These are phyloP conservation scores for Neoascia interrupta DNA, from an alignment of 2,888 invertebrate genomes.

Conservation along the genomic window DNA sequence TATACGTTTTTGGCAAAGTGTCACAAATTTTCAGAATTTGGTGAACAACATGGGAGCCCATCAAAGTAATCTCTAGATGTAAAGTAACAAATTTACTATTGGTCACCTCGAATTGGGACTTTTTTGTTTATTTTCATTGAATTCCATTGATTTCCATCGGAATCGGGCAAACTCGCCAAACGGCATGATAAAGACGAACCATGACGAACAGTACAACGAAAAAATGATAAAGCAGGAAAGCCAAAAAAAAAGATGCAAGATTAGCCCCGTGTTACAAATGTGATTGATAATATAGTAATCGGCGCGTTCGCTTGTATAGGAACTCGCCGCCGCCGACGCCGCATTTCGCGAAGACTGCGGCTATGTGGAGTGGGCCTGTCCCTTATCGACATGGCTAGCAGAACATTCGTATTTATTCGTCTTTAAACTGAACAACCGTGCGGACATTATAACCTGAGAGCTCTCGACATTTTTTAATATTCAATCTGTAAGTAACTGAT, in stretches of 20 bases:
- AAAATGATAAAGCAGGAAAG: no score
- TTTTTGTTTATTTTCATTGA: no score
- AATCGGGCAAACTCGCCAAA: conserved; percentile 17
- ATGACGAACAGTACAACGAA: conserved; percentile 12
- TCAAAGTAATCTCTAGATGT: no score
- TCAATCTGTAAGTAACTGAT: no score
- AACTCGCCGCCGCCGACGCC: conserved; percentile 13
- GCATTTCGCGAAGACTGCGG: no score
- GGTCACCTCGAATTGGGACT: no score
- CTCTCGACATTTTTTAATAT: no score
- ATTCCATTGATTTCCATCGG: conserved; percentile 17
- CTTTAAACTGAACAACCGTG: conserved; percentile 44
- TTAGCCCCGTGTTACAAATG: conserved; percentile 27
- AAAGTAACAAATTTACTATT: no score
- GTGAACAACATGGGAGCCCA: no score
- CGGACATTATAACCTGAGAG: no score
- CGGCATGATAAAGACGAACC: conserved; percentile 12
- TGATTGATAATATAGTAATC: conserved; percentile 53
- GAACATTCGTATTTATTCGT: conserved; percentile 52
- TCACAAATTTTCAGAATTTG: no score
- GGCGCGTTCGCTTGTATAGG: conserved; percentile 22
- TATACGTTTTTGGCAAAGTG: no score
- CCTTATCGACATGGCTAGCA: conserved; percentile 57
- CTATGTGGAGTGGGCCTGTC: conserved; percentile 48
- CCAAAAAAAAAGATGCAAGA: conserved; percentile 18